These are phyloP conservation scores for Saccopteryx leptura DNA, from an alignment of 2,113 vertebrate species.

Conservation along the genomic window DNA sequence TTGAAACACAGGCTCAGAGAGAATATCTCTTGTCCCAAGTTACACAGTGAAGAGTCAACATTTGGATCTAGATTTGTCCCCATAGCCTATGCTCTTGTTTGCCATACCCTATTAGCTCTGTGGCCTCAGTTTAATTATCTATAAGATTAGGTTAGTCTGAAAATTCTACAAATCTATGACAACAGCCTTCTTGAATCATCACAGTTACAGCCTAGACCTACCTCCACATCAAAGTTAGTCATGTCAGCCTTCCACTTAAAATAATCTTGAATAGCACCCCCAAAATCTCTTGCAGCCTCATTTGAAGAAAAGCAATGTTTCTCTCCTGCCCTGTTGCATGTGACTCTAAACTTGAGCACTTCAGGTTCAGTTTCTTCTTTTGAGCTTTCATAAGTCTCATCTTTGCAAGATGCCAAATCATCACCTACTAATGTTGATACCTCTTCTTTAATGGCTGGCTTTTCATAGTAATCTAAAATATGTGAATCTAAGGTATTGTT, in stretches of 20 bases:
- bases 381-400: constrained; percentile 45
- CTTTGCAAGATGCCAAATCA: background rate
- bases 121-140: background rate
- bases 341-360: constrained; percentile 95
- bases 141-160: background rate
- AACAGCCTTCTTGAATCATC: background rate
- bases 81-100: background rate
- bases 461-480: constrained; percentile 53
- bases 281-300: constrained; percentile 97
- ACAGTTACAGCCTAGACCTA: constrained; percentile 87
- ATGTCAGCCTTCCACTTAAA: constrained; percentile 99
- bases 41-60: background rate
- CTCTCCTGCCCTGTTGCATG: constrained; percentile 96
- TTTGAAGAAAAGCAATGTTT: constrained; percentile 97
- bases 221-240: constrained; percentile 99
- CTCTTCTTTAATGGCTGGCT: constrained; percentile 66
- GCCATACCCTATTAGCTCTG: background rate
- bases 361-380: constrained; percentile 71
- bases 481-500: constrained; percentile 49
- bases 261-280: constrained; percentile 96
- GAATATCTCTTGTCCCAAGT: background rate
- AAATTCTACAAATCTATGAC: background rate
- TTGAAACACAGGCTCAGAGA: constrained; percentile 33
- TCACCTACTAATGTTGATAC: constrained; percentile 66
- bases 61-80: background rate